A percentile compares a stretch with the other conserved stretches of the same genome.
Conservation (phyloP, 2,888 invertebrate genomes). For the Pelosia muscerda region DNA sequence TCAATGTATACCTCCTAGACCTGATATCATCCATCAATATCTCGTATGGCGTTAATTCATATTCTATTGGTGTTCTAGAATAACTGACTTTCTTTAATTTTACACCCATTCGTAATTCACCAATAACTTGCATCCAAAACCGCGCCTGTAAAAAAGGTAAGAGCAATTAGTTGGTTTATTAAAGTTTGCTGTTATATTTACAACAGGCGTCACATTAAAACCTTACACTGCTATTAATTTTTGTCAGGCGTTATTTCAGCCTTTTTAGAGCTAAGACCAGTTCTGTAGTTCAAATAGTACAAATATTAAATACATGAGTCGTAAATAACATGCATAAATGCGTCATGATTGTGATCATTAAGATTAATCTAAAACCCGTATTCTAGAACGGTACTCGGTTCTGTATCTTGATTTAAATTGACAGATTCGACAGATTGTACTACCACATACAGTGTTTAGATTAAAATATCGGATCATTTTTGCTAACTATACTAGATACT, state of each 20-base stretch:
- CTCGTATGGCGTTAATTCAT: conserved; percentile 98
- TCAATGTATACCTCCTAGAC: conserved; percentile 94
- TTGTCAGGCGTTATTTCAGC: neutral
- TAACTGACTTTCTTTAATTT: conserved; percentile 95
- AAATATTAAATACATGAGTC: neutral
- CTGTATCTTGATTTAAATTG: too few relatives aligned
- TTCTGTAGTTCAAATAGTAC: neutral
- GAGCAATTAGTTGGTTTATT: conserved; percentile 36
- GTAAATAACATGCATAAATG: neutral
- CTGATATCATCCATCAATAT: conserved; percentile 98
- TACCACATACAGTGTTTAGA: too few relatives aligned
- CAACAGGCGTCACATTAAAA: conserved; percentile 47
- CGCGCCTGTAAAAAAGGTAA: conserved; percentile 89
- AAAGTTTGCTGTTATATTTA: conserved; percentile 59
- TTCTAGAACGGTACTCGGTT: too few relatives aligned
- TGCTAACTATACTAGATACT: neutral
- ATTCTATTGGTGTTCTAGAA: conserved; percentile 93
- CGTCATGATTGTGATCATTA: neutral
- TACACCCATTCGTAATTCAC: conserved; percentile 96
- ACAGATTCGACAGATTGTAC: too few relatives aligned
- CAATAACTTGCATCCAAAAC: conserved; percentile 98
- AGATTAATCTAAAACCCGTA: neutral
- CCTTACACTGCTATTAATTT: neutral
- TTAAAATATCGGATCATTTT: too few relatives aligned
- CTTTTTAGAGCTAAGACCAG: neutral